phyloP scores from a whole-genome alignment of 2,888 invertebrate species.

The Mesorhabditis belari region DNA sequence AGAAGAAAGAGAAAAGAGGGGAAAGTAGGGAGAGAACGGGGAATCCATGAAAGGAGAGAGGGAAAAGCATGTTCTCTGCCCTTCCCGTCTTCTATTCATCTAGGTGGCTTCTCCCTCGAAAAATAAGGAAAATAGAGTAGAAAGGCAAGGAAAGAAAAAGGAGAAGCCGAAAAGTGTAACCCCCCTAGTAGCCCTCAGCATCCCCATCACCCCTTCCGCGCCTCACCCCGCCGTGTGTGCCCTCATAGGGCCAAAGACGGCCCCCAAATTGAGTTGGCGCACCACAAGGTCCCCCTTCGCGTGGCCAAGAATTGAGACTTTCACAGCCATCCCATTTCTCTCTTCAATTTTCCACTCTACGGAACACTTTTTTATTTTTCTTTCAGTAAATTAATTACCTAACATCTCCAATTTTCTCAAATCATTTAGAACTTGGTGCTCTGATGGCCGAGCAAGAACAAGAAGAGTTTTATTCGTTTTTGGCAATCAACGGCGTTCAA shows the following conservation, averaged over 20 bases:
- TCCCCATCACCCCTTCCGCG: neutral
- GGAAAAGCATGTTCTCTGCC: too few species aligned
- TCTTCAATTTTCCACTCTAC: neutral
- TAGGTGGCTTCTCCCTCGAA: too few species aligned
- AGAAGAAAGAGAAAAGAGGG: too few species aligned
- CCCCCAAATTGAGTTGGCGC: neutral
- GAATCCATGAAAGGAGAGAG: too few species aligned
- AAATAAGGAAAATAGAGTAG: too few species aligned
- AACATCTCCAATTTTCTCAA: neutral
- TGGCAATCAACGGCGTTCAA: neutral
- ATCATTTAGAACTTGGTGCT: neutral
- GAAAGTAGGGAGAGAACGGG: too few species aligned
- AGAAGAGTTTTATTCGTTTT: neutral
- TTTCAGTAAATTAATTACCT: too few species aligned
- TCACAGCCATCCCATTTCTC: neutral
- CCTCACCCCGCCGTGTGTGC: neutral
- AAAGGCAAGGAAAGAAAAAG: too few species aligned
- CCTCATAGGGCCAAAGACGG: neutral
- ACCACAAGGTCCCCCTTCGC: neutral
- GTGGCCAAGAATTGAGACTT: neutral
- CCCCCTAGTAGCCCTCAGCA: neutral
- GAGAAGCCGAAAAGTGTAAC: too few species aligned
- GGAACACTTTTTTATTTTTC: neutral
- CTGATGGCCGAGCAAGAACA: neutral
- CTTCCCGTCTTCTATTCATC: too few species aligned